Conservation (phyloP, 2,113 vertebrate species). For the Struthio camelus region DNA sequence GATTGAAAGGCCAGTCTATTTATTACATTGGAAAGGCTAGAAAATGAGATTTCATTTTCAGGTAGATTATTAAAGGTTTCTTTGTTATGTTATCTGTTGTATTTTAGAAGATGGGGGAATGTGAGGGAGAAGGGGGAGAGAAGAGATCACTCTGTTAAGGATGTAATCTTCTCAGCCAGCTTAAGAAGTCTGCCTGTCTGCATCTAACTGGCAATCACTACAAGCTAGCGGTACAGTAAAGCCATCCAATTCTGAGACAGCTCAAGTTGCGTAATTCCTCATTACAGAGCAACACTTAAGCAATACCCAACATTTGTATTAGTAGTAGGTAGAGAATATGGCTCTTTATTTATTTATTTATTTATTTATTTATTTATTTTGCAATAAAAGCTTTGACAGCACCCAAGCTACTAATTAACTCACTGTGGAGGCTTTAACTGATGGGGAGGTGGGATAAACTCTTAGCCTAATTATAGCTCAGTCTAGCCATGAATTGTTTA, state of each 20-base stretch:
- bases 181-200: slow-evolving; percentile 56
- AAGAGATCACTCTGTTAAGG: not conserved
- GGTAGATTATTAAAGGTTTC: not conserved
- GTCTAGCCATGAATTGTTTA: not conserved
- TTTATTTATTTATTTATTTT: not conserved
- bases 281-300: not conserved
- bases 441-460: not conserved
- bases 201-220: slow-evolving; percentile 2
- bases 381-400: not conserved
- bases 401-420: not conserved
- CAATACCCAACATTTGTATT: not conserved
- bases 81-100: not conserved
- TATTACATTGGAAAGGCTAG: not conserved
- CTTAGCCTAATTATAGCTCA: not conserved
- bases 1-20: not conserved
- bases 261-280: slow-evolving; percentile 33
- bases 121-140: not conserved
- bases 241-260: slow-evolving; percentile 8
- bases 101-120: not conserved
- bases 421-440: not conserved
- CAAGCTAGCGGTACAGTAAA: slow-evolving; percentile 18
- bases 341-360: not conserved
- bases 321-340: not conserved
- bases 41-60: not conserved
- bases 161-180: slow-evolving; percentile 63